Evolutionary conservation across 2,113 vertebrate genomes (phyloP).

Genomic region (Epinephelus moara): DNA sequence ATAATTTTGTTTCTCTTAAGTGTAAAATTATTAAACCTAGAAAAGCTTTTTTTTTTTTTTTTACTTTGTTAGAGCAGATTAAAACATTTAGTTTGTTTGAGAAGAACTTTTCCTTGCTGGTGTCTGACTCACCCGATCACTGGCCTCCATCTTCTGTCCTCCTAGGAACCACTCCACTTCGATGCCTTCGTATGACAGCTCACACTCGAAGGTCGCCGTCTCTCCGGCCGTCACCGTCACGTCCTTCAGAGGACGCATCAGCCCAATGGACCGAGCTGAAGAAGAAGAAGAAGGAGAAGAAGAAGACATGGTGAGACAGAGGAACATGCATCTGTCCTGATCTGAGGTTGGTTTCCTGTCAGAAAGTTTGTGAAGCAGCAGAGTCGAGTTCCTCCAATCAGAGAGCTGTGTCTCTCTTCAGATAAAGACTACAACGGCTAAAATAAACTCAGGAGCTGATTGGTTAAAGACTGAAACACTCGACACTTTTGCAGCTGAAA

Average conservation of each 20-base stretch:
- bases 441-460: slow-evolving; percentile 87
- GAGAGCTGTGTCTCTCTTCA: slow-evolving; percentile 77
- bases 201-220: slow-evolving; percentile 95
- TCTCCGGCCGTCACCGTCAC: slow-evolving; percentile 95
- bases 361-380: slow-evolving; percentile 40
- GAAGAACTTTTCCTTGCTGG: no score
- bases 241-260: slow-evolving; percentile 93
- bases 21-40: no score
- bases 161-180: slow-evolving; percentile 94
- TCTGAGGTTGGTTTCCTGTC: slow-evolving; percentile 59
- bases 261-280: slow-evolving; percentile 92
- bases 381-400: slow-evolving; percentile 80
- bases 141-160: slow-evolving; percentile 90
- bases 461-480: slow-evolving; percentile 72
- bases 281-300: slow-evolving; percentile 63
- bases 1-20: no score
- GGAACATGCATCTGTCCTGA: slow-evolving; percentile 57
- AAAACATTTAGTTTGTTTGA: no score
- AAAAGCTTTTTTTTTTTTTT: no score
- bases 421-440: slow-evolving; percentile 87
- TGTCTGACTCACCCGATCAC: slow-evolving; percentile 89
- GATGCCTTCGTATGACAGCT: slow-evolving; percentile 97
- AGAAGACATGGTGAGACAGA: slow-evolving; percentile 76
- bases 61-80: no score
- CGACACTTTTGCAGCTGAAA: no score